phyloP scores from a whole-genome alignment of 1,140 invertebrate species.

The Zophobas atratus region DNA sequence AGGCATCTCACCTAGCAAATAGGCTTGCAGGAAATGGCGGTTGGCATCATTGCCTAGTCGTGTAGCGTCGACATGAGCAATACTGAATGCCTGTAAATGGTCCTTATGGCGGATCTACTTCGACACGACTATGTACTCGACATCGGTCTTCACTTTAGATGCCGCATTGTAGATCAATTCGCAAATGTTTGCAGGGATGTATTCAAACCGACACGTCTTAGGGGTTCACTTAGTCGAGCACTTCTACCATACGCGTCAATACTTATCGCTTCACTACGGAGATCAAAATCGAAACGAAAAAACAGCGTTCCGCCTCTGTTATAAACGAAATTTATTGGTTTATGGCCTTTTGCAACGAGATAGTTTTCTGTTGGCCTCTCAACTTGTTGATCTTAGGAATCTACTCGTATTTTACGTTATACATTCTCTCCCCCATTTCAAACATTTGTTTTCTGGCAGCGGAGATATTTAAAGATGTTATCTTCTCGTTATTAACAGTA shows the following conservation, averaged over 20 bases:
- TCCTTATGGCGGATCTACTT: constrained; percentile 36
- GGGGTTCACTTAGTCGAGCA: constrained; percentile 1
- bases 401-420: constrained; percentile 24
- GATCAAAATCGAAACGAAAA: not conserved
- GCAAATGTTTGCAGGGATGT: constrained; percentile 33
- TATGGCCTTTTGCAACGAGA: constrained; percentile 6
- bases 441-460: constrained; percentile 33
- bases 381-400: constrained; percentile 36
- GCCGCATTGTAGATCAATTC: constrained; percentile 38
- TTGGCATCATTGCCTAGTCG: constrained; percentile 34
- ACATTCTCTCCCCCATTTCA: constrained; percentile 32
- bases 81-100: constrained; percentile 40
- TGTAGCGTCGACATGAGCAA: constrained; percentile 39
- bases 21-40: constrained; percentile 35
- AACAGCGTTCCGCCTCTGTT: not conserved
- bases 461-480: constrained; percentile 37
- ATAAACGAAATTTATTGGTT: constrained; percentile 13
- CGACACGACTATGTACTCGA: constrained; percentile 37
- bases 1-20: constrained; percentile 38
- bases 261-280: not conserved
- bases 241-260: not conserved
- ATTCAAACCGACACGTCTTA: constrained; percentile 34
- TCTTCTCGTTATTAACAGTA: constrained; percentile 36
- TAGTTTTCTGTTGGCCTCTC: constrained; percentile 2
- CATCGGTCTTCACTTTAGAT: constrained; percentile 41